These are phyloP conservation scores for Archocentrus centrarchus DNA, from an alignment of 2,113 vertebrate species.

Conservation along the genomic window DNA sequence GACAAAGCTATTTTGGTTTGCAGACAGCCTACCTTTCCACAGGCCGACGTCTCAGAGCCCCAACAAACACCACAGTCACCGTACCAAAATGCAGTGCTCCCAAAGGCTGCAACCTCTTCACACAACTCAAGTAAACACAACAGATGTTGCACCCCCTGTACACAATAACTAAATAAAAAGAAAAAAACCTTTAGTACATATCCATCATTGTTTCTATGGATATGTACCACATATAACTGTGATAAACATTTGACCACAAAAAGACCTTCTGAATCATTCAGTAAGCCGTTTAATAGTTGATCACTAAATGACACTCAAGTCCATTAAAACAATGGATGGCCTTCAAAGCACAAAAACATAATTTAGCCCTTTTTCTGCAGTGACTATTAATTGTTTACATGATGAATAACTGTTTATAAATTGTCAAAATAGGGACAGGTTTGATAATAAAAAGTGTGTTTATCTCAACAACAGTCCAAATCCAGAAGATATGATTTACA, in stretches of 20 bases:
- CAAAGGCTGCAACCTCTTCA: neutral
- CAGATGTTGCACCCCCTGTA: fast-evolving
- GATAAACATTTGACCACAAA: neutral
- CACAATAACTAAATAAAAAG: neutral
- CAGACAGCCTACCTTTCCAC: slow-evolving; percentile 63
- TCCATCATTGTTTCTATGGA: too few relatives aligned
- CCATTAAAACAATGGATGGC: slow-evolving; percentile 1
- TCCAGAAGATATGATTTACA: neutral
- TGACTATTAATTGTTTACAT: neutral
- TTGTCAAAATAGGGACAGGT: neutral
- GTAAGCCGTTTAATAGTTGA: neutral
- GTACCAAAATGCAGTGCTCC: slow-evolving; percentile 19
- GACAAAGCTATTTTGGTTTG: slow-evolving; percentile 70
- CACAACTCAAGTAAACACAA: neutral
- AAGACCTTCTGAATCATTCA: neutral
- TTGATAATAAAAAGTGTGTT: neutral
- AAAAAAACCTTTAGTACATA: neutral
- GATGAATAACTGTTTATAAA: neutral
- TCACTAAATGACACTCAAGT: neutral
- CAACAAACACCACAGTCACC: slow-evolving; percentile 14
- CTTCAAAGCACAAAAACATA: neutral
- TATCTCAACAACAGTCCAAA: neutral
- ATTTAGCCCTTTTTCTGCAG: slow-evolving; percentile 1
- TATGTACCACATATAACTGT: neutral
- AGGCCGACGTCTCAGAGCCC: slow-evolving; percentile 23